These are phyloP conservation scores for Oreochromis niloticus DNA, from an alignment of 2,113 vertebrate genomes.

Conservation along the genomic window DNA sequence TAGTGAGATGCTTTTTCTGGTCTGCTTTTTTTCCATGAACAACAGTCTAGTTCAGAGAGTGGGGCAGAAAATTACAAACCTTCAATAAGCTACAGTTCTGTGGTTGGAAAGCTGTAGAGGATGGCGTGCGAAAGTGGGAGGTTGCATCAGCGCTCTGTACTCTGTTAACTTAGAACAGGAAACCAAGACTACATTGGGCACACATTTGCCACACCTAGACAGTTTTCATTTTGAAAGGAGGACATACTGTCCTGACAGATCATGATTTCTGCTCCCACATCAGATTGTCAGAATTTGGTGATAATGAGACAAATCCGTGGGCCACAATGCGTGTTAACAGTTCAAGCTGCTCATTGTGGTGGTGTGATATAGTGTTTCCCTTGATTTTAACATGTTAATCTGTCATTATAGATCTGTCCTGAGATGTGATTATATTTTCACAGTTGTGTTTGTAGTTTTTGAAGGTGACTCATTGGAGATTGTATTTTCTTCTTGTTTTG, in stretches of 20 bases:
- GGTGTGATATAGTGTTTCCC: neutral
- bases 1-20: neutral
- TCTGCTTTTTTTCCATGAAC: neutral
- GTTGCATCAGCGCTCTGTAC: neutral
- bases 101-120: neutral
- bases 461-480: neutral
- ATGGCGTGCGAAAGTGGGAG: no score
- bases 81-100: neutral
- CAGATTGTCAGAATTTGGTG: neutral
- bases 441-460: neutral
- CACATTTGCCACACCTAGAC: neutral
- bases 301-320: fast-evolving
- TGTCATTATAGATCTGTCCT: neutral
- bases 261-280: neutral
- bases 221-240: neutral
- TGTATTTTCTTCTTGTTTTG: neutral
- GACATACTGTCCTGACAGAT: neutral
- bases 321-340: neutral
- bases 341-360: neutral
- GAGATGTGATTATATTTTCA: neutral
- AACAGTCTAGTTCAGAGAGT: neutral
- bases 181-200: neutral
- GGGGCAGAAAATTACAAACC: neutral
- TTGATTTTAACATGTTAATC: neutral
- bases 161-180: neutral